Conservation (phyloP, 2,113 vertebrate genomes). For the Archocentrus centrarchus region DNA sequence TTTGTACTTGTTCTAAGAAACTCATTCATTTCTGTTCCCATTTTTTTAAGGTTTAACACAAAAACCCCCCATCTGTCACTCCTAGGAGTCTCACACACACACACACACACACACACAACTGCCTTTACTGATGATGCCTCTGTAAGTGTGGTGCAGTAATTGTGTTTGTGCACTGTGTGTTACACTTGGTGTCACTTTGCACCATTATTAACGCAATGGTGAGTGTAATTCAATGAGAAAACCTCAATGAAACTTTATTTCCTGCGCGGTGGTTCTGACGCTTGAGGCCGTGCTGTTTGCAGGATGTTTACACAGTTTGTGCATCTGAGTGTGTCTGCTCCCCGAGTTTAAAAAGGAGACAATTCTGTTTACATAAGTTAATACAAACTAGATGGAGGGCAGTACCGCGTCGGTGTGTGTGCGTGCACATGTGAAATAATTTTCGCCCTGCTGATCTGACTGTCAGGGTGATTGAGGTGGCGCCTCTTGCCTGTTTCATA, state of each 20-base stretch:
- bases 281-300: constrained; percentile 25
- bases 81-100: constrained; percentile 17
- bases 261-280: constrained; percentile 37
- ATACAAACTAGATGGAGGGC: constrained; percentile 19
- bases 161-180: not conserved
- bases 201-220: constrained; percentile 1
- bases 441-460: constrained; percentile 60
- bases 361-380: constrained; percentile 51
- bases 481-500: constrained; percentile 65
- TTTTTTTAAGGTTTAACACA: constrained; percentile 58
- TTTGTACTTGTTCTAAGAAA: constrained; percentile 30
- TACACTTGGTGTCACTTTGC: not conserved
- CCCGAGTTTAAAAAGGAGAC: constrained; percentile 14
- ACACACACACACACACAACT: constrained; percentile 14
- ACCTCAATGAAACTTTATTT: constrained; percentile 39
- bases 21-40: constrained; percentile 26
- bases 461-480: constrained; percentile 74
- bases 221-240: constrained; percentile 24
- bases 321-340: constrained; percentile 45
- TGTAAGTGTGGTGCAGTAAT: not conserved
- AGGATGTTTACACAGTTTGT: constrained; percentile 64
- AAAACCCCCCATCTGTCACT: constrained; percentile 51
- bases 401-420: constrained; percentile 9
- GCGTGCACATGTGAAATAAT: constrained; percentile 40
- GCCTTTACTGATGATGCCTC: not conserved